Evolutionary conservation across 1,140 invertebrate genomes (phyloP).

Genomic region (Hylaeus volcanicus): DNA sequence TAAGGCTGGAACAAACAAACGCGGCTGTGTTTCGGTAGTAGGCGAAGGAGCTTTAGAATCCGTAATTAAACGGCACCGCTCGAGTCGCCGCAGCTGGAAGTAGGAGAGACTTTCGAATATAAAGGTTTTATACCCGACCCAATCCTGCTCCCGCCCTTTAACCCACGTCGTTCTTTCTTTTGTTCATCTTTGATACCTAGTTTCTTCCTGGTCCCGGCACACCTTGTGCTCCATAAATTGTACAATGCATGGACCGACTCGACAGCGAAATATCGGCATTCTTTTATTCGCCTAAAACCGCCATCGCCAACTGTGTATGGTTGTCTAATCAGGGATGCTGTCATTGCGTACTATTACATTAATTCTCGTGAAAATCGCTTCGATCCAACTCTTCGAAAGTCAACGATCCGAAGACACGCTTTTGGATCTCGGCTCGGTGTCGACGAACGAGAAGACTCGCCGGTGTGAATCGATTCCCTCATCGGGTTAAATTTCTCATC

Average conservation of each 20-base stretch:
- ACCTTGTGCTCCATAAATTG: slow-evolving; percentile 20
- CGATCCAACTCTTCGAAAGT: too few species aligned
- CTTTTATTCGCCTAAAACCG: neutral
- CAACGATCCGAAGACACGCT: too few species aligned
- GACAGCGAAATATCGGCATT: too few species aligned
- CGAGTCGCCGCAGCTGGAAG: slow-evolving; percentile 36
- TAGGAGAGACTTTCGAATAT: slow-evolving; percentile 48
- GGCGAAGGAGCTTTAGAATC: slow-evolving; percentile 66
- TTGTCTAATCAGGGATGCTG: too few species aligned
- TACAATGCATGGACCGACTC: neutral
- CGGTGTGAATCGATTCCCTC: too few species aligned
- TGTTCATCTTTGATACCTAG: slow-evolving; percentile 25
- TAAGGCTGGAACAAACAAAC: slow-evolving; percentile 61
- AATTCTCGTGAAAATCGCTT: too few species aligned
- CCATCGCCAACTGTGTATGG: too few species aligned
- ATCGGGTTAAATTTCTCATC: slow-evolving; percentile 6
- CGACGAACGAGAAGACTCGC: too few species aligned
- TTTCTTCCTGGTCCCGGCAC: slow-evolving; percentile 12
- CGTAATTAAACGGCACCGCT: slow-evolving; percentile 68
- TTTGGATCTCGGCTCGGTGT: too few species aligned
- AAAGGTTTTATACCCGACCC: slow-evolving; percentile 63
- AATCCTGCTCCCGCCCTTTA: slow-evolving; percentile 12
- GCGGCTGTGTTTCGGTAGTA: slow-evolving; percentile 40
- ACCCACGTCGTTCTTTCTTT: slow-evolving; percentile 24
- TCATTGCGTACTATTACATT: too few species aligned